These are phyloP conservation scores for Oxygymnocypris stewartii DNA, from an alignment of 2,113 vertebrate species.

Conservation along the genomic window DNA sequence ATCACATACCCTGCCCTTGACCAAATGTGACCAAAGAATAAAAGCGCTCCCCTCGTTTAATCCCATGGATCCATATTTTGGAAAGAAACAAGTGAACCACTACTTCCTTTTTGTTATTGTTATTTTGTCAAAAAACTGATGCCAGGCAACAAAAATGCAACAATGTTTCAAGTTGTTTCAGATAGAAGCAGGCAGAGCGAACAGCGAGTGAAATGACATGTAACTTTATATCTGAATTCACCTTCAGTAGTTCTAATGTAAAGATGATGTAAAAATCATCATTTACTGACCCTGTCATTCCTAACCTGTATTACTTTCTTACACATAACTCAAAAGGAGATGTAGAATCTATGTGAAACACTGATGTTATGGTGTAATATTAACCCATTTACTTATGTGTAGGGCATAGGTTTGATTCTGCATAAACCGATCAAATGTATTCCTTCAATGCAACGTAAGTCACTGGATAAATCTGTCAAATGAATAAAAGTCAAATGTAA, in stretches of 20 bases:
- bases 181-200: not conserved
- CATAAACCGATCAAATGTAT: not conserved
- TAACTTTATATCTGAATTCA: not conserved
- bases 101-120: not conserved
- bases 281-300: not conserved
- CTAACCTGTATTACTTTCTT: not conserved
- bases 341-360: not conserved
- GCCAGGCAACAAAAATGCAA: not conserved
- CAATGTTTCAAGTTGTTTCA: not conserved
- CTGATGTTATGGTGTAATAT: not conserved
- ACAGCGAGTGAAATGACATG: not conserved
- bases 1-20: conserved; percentile 59
- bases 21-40: conserved; percentile 48
- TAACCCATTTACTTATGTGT: not conserved
- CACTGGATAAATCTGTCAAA: too few relatives aligned
- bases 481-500: too few relatives aligned
- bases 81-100: not conserved
- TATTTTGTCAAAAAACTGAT: not conserved
- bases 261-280: not conserved
- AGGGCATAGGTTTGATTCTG: not conserved
- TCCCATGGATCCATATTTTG: not conserved
- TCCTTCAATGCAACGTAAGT: not conserved
- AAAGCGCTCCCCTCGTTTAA: not conserved
- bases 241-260: not conserved
- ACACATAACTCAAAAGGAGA: not conserved